phyloP scores from a whole-genome alignment of 1,140 invertebrate genomes.

The Oedothorax gibbosus region DNA sequence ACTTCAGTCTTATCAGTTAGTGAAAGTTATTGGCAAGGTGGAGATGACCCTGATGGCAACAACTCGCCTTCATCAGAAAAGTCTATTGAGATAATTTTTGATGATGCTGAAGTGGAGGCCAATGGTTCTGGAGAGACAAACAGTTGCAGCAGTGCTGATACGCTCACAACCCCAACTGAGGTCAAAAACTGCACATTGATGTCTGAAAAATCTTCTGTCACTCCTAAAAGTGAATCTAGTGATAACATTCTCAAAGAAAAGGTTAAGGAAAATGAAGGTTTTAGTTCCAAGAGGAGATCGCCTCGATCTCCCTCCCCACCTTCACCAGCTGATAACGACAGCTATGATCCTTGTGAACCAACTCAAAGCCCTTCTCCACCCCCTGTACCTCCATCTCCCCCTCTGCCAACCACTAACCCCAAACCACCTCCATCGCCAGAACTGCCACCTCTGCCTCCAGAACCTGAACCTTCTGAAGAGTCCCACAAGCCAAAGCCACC shows the following conservation, averaged over 20 bases:
- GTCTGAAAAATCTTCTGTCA: background rate
- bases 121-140: constrained; percentile 42
- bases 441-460: constrained; percentile 62
- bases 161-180: background rate
- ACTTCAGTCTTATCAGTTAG: constrained; percentile 41
- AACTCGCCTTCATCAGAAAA: constrained; percentile 41
- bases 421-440: constrained; percentile 62
- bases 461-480: constrained; percentile 60
- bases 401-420: constrained; percentile 45
- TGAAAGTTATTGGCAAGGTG: constrained; percentile 57
- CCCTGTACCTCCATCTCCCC: constrained; percentile 55
- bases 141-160: constrained; percentile 37
- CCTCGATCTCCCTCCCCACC: constrained; percentile 56
- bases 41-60: constrained; percentile 47
- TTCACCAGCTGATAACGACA: constrained; percentile 71
- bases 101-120: constrained; percentile 13
- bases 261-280: constrained; percentile 41
- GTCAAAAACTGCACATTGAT: background rate
- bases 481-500: background rate
- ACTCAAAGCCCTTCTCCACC: constrained; percentile 81
- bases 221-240: constrained; percentile 10
- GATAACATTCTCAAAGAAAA: background rate
- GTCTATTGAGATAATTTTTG: constrained; percentile 12
- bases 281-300: constrained; percentile 35
- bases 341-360: constrained; percentile 88